Evolutionary conservation across 2,113 vertebrate species (phyloP), one percentile per base, ranked within the genome.

Genomic region (Lethenteron reissneri): DNA sequence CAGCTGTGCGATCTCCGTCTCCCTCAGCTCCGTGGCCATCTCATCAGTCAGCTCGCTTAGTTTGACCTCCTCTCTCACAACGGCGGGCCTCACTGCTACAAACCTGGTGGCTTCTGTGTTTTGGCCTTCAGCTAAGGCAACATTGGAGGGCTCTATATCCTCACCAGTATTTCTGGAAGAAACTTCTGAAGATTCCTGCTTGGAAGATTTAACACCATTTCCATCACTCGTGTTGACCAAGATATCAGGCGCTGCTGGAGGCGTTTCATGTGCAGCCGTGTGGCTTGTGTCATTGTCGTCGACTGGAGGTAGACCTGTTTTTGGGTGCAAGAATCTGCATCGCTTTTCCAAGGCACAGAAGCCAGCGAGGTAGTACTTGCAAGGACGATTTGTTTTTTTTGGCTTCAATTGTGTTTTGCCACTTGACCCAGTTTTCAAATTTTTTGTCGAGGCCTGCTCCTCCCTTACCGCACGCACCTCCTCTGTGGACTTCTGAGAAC

Each of bases 301-400:
- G 15, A 78, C 73, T 25, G 80, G 2, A 1, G 69, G n/a, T 1
- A 78, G 78, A 2, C 80, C 58, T 72, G 78, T 76, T 1, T 78
- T 75, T 3, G 84, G 85, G 75, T 86, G 85, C 79, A 78, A 83
- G 75, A 84, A 86, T 58, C 81, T 82, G 75, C 85, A 86, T 69
- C 79, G 75, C 56, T 81, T 79, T 57, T 85, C 85, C 83, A 84
- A 83, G 19, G 78, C 73, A 71, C 85, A 86, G 77, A 80, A 78
- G 56, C 85, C 85, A n/a, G 84, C 80, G 1, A 84, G 74, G 71
- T 83, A 86, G 77, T 84, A 86, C 56, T 81, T 81, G 71, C 85
- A 86, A 6, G 81, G 74, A 17, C 77, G 80, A 15, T 73, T 71
- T 2, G 76, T 69, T 72, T 70, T 71, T 74, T 74, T 57, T 14